phyloP scores from a whole-genome alignment of 2,113 vertebrate genomes.

The Psilopogon haemacephalus region DNA sequence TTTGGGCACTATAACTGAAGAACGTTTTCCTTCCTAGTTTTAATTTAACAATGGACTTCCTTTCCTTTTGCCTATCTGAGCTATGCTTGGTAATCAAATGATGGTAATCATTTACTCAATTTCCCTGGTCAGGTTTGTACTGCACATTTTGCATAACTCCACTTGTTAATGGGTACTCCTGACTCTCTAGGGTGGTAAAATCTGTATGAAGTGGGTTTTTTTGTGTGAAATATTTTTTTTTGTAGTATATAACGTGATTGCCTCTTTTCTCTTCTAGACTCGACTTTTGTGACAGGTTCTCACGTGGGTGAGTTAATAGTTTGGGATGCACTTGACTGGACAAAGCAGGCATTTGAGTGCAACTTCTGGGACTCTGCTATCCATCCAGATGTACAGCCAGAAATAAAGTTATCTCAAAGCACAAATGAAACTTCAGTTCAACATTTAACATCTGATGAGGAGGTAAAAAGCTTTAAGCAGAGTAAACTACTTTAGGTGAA shows the following conservation, averaged over 20 bases:
- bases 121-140: background rate
- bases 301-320: conserved; percentile 90
- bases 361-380: conserved; percentile 85
- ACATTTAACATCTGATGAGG: conserved; percentile 85
- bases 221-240: background rate
- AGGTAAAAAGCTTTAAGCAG: conserved; percentile 75
- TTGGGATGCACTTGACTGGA: conserved; percentile 90
- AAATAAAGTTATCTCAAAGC: conserved; percentile 86
- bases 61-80: background rate
- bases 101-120: background rate
- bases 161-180: background rate
- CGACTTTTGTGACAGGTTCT: conserved; percentile 88
- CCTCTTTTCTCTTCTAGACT: conserved; percentile 53
- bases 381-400: conserved; percentile 75
- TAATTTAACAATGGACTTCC: background rate
- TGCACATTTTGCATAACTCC: background rate
- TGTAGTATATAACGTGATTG: background rate
- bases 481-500: background rate
- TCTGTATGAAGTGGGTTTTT: background rate
- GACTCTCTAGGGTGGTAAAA: background rate
- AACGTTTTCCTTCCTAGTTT: background rate
- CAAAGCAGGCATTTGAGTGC: conserved; percentile 80
- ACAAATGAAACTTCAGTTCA: conserved; percentile 88
- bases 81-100: background rate
- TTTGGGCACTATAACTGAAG: background rate